Evolutionary conservation across 1,140 invertebrate species (phyloP), one percentile per base, ranked within the genome.

Genomic region (Macrobrachium rosenbergii): DNA sequence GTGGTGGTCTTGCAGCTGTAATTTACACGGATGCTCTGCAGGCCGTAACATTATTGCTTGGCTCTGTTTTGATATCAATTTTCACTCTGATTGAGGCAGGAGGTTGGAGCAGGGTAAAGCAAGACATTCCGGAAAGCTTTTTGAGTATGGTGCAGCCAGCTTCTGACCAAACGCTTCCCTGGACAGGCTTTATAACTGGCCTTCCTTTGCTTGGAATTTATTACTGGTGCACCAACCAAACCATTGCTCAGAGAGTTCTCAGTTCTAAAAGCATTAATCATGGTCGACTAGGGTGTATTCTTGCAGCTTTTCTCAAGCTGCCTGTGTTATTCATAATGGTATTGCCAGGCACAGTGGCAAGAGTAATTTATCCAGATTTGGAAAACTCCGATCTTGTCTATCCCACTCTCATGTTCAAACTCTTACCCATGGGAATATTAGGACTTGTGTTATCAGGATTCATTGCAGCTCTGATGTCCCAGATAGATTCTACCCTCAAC

Each of bases 341-440:
- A 17, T 8, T 75, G 12, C 72, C 72, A 17, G 72, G 72, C 28
- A 23, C 45, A 43, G 23, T 43, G 5, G 72, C 72, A 37, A 23
- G 72, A 21, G 16, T 37, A 75, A 5, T 75, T 37, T 75, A 28
- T 16, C 72, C 72, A 2, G 72, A 75, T 37, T 17, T 75, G 23
- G 10, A 23, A 23, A 23, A 37, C 8, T 0, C 72, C 37, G 72
- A 75, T 43, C 72, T 75, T 23, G 72, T 75, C 7, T 75, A 75
- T 37, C 72, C 72, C 16, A 75, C 72, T 19, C 72, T 75, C 23
- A 75, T 75, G 72, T 75, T 75, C 45, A 43, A 75, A 8, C 72
- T 75, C 23, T 43, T 75, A 43, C 72, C 72, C 5, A 8, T 43
- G 5, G 72, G 72, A 6, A 23, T 75, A 2, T 16, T 75, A 17